phyloP scores from a whole-genome alignment of 2,888 invertebrate genomes.

The Chrysomela aeneicollis region DNA sequence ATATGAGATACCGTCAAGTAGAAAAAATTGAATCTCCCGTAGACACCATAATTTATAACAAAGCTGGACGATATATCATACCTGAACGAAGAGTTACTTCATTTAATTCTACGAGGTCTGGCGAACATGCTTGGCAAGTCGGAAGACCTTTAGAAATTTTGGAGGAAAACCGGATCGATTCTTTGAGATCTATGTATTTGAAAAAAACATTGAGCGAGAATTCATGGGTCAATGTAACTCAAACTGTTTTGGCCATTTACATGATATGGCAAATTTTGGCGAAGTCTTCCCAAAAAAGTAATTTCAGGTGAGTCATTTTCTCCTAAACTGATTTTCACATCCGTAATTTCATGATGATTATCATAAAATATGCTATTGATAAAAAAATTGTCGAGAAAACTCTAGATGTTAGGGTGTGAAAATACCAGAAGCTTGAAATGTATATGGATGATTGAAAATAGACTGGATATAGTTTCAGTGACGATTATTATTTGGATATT shows the following conservation, averaged over 20 bases:
- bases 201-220: conserved; percentile 13
- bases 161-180: neutral
- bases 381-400: no score
- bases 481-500: no score
- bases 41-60: neutral
- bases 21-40: neutral
- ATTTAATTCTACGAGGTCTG: neutral
- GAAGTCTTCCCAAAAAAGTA: conserved; percentile 29
- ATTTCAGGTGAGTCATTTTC: conserved; percentile 33
- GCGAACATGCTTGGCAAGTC: neutral
- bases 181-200: neutral
- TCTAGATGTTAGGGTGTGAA: no score
- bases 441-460: no score
- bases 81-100: neutral
- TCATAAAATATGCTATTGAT: no score
- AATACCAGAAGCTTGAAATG: no score
- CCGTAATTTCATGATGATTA: no score
- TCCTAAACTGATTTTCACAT: no score
- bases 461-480: no score
- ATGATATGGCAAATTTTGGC: conserved; percentile 34
- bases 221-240: conserved; percentile 27
- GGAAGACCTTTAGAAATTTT: neutral
- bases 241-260: conserved; percentile 28
- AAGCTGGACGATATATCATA: neutral
- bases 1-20: neutral